Evolutionary conservation across 2,888 invertebrate genomes (phyloP).

Genomic region (Bombyx huttoni): DNA sequence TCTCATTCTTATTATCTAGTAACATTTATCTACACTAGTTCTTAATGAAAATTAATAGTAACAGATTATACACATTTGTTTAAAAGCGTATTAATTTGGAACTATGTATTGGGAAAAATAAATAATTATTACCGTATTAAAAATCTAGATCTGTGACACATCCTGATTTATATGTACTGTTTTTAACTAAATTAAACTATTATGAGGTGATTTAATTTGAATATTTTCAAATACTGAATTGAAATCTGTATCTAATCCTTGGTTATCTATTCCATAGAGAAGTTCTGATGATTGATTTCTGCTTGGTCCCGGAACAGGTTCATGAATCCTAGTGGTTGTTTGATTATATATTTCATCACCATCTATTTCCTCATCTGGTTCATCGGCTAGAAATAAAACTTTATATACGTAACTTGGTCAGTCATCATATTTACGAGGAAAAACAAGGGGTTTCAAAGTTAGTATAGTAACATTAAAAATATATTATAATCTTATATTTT

Average conservation of each 20-base stretch:
- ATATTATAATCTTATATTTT: no score
- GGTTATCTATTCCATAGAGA: slow-evolving; percentile 71
- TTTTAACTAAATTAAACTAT: slow-evolving; percentile 41
- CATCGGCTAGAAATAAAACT: slow-evolving; percentile 47
- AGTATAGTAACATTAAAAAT: no score
- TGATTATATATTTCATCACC: slow-evolving; percentile 62
- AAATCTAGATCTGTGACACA: no score
- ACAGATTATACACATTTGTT: no score
- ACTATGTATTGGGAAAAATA: no score
- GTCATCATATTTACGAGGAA: no score
- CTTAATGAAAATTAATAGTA: no score
- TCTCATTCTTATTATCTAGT: slow-evolving; percentile 3
- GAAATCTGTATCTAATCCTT: slow-evolving; percentile 74
- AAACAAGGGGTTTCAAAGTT: no score
- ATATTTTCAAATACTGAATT: slow-evolving; percentile 75
- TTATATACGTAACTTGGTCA: neutral
- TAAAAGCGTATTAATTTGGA: no score
- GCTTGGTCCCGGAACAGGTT: slow-evolving; percentile 55
- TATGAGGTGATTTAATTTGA: slow-evolving; percentile 63
- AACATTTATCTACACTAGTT: neutral
- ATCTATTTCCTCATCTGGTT: slow-evolving; percentile 54
- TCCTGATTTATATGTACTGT: no score
- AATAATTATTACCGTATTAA: no score
- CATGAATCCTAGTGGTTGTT: slow-evolving; percentile 46
- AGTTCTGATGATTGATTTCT: slow-evolving; percentile 58